Evolutionary conservation across 2,797 vertebrate species (phyloP), one percentile per base, ranked within the genome.

Genomic region (Sebastes glaucus): DNA sequence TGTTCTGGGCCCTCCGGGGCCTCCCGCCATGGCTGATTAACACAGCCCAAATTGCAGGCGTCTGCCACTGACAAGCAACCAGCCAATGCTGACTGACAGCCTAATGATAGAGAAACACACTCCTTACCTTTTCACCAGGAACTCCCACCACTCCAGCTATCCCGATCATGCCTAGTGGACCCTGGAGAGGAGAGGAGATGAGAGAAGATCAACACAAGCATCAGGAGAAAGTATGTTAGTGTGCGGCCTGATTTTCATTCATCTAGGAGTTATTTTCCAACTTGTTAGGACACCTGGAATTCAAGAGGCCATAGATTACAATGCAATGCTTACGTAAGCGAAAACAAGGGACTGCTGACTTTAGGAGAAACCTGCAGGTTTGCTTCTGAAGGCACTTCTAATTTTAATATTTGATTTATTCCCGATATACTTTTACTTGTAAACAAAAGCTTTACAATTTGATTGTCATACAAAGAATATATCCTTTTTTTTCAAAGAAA

Each of bases 91-190:
- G 89, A 82, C 81, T 93, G 94, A 95, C 93, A 93, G 82, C 55
- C 81, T 94, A 95, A 95, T 94, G 86, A 89, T 6, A 81, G 78
- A 86, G 75, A 88, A 90, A 88, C 84, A 80, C 77, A 88, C 75
- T 62, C 49, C 80, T 92, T 96, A 99, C 98, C 97, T 99, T 99
- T 96, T 98, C 98, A 81, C 97, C 97, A 35, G 94, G 90, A 90
- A 90, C 95, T 93, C 97, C 98, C 64, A 95, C 85, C 18, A 92
- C 89, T 14, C 98, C 98, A 86, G 90, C 88, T 86, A 97, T 95
- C 90, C 98, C 97, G 75, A 96, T 95, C 91, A 97, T 93, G 65
- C 97, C 98, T 33, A 90, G 42, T 66, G 95, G 93, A 87, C 97
- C 97, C 98, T 99, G 91, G 68, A 85, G 74, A 85, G 49, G 46